A percentile compares a stretch with the other conserved stretches of the same genome.
phyloP scores from a whole-genome alignment of 2,888 invertebrate genomes.

The Aphodius sticticus region DNA sequence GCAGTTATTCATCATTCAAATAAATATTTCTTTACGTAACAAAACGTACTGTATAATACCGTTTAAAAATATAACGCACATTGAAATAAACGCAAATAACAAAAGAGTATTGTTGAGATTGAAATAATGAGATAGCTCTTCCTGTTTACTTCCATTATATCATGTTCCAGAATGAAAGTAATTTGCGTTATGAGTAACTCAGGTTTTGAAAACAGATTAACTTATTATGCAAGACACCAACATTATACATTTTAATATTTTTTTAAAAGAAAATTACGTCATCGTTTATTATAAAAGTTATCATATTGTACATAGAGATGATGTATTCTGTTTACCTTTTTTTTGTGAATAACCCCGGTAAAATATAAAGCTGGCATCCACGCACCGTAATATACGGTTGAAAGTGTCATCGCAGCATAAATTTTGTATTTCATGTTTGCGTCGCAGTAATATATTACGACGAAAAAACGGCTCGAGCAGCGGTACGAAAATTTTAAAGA shows the following conservation, averaged over 20 bases:
- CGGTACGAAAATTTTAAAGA: background rate
- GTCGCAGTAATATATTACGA: background rate
- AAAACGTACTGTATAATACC: background rate
- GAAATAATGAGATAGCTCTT: background rate
- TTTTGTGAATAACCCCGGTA: background rate
- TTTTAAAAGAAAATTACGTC: too few species aligned
- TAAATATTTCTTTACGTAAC: background rate
- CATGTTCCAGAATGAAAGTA: background rate
- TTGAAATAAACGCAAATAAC: background rate
- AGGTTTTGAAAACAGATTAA: background rate
- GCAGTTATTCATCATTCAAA: background rate
- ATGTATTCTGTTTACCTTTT: background rate
- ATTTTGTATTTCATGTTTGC: background rate
- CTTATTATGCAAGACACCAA: too few species aligned
- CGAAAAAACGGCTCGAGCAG: background rate
- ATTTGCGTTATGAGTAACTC: background rate
- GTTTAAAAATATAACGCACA: background rate
- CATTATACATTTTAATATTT: too few species aligned
- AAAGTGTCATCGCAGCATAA: background rate
- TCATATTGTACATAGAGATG: background rate
- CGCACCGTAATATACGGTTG: slow-evolving; percentile 4
- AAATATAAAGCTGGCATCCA: background rate
- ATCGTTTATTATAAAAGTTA: background rate
- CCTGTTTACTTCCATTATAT: background rate
- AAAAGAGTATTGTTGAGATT: background rate